Conservation (phyloP, 1,140 invertebrate genomes). For the Contarinia nasturtii region DNA sequence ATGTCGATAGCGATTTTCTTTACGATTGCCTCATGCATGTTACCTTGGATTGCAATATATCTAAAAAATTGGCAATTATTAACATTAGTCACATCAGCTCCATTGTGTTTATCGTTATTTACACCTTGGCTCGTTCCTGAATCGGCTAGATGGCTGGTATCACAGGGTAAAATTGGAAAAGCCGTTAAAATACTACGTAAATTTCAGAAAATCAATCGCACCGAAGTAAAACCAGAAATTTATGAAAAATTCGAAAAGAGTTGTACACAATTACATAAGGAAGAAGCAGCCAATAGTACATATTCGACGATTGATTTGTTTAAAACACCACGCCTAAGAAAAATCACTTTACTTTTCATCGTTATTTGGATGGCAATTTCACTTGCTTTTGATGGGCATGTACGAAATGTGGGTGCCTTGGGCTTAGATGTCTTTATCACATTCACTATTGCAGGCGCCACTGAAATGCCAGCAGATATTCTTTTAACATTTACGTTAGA, state of each 20-base stretch:
- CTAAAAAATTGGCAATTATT: slow-evolving; percentile 57
- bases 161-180: slow-evolving; percentile 58
- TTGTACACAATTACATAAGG: slow-evolving; percentile 27
- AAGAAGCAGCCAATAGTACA: slow-evolving; percentile 40
- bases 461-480: slow-evolving; percentile 52
- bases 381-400: slow-evolving; percentile 70
- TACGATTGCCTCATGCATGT: slow-evolving; percentile 50
- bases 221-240: slow-evolving; percentile 46
- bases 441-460: slow-evolving; percentile 63
- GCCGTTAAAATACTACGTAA: slow-evolving; percentile 56
- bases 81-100: slow-evolving; percentile 50
- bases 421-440: slow-evolving; percentile 64
- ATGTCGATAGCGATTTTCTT: slow-evolving; percentile 81
- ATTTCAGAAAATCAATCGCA: slow-evolving; percentile 61
- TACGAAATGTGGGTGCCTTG: slow-evolving; percentile 61
- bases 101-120: slow-evolving; percentile 42
- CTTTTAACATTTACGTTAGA: slow-evolving; percentile 61
- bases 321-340: slow-evolving; percentile 45
- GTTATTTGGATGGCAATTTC: slow-evolving; percentile 74
- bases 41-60: slow-evolving; percentile 67
- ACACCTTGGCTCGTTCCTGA: slow-evolving; percentile 63
- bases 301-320: slow-evolving; percentile 66
- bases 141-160: slow-evolving; percentile 68
- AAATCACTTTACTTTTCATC: slow-evolving; percentile 52
- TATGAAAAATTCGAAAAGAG: slow-evolving; percentile 44